Base-by-base conservation (phyloP, 2,888 invertebrate species). In the Lasiommata megera region DNA sequence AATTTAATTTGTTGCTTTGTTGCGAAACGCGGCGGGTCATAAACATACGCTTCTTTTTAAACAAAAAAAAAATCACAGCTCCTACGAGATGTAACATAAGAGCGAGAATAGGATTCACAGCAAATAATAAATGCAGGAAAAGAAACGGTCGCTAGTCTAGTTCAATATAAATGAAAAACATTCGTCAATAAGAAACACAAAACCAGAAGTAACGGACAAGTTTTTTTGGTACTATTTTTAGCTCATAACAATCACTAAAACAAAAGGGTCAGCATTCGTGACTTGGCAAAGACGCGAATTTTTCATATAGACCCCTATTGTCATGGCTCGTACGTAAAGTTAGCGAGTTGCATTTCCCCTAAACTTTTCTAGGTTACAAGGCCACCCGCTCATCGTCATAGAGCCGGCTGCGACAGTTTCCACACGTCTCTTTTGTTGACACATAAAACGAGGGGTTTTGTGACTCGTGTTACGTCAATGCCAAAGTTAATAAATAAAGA, bases 281-380 rank as follows among this genome's bases (percentile, higher is more conserved):
- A 60, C 56, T 60, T 60, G 56, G 56, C 59, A 60, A 31, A 43
- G 54, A 29, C 54, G 46, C 31, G 37, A 62, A 40, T 57, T 57
- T 60, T 62, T 62, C 17, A 60, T 52, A 43, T 37, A 38, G 38
- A 28, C 23, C 44, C 37, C 57, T 38, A 57, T 62, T 62, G 62
- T 62, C 18, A 41, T 11, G 18, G 51, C 50, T 60, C 51, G n/a
- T n/a, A n/a, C n/a, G n/a, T 53, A 48, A 55, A 18, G 29, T 56
- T 36, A 58, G 52, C 52, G 38, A 50, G 47, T 18, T 60, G 60
- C 52, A 60, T 57, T 60, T 60, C 47, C 47, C 23, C 41, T 34
- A 52, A 9, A 51, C 29, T 54, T 56, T 31, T 62, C 54, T 62
- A 56, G 54, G 62, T 62, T 62, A 57, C 54, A 54, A 57, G 54